Evolutionary conservation across 2,113 vertebrate species (phyloP).

Genomic region (Tachycineta bicolor): DNA sequence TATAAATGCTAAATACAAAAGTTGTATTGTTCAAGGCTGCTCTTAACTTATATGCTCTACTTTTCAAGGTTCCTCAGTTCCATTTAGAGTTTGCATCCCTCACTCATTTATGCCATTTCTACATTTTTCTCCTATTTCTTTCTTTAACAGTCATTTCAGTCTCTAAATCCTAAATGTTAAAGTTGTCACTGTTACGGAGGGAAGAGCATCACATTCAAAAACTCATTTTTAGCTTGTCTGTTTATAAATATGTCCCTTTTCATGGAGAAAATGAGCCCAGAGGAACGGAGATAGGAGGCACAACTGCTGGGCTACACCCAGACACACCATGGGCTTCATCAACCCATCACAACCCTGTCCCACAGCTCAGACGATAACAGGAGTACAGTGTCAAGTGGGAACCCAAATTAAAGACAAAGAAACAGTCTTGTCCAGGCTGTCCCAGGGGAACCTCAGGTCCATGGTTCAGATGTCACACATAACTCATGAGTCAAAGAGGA

Average conservation of each 20-base stretch:
- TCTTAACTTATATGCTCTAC: neutral
- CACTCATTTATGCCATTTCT: neutral
- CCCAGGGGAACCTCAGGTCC: neutral
- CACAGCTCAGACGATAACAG: neutral
- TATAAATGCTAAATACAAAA: conserved; percentile 66
- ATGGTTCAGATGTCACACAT: neutral
- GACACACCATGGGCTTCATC: no score
- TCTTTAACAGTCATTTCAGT: neutral
- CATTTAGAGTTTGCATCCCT: neutral
- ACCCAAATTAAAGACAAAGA: neutral
- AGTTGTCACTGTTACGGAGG: fast-evolving
- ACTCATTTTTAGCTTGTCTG: neutral
- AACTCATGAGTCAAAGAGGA: neutral
- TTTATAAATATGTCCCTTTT: neutral
- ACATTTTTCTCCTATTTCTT: neutral
- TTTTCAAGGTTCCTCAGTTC: conserved; percentile 19
- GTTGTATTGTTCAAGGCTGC: neutral
- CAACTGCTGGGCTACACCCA: neutral
- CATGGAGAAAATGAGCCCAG: neutral
- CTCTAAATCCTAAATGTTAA: neutral
- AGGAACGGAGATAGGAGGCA: neutral
- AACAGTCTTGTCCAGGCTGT: neutral
- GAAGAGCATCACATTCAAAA: neutral
- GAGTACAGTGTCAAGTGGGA: neutral
- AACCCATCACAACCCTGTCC: neutral